Evolutionary conservation across 2,888 invertebrate species (phyloP).

Genomic region (Synergus gifuensis): DNA sequence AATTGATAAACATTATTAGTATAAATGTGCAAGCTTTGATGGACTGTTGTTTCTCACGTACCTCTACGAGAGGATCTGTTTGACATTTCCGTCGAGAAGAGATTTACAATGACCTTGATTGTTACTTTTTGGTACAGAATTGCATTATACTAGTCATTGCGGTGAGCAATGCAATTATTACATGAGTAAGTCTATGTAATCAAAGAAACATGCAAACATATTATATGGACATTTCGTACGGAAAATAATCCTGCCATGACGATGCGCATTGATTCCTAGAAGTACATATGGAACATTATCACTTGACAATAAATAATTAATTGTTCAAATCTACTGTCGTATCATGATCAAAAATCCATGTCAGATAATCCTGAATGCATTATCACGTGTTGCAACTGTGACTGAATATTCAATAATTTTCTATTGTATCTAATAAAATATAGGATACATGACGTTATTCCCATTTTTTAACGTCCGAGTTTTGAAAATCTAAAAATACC

Average conservation of each 20-base stretch:
- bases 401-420: too few relatives aligned
- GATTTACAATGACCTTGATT: conserved; percentile 19
- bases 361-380: not conserved
- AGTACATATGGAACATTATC: not conserved
- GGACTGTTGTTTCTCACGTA: not conserved
- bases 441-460: too few relatives aligned
- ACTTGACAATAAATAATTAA: not conserved
- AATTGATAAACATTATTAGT: not conserved
- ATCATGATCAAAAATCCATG: not conserved
- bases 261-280: not conserved
- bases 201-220: conserved; percentile 30
- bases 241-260: not conserved
- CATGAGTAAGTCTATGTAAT: conserved; percentile 38
- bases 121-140: conserved; percentile 30
- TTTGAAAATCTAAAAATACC: too few relatives aligned
- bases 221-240: conserved; percentile 17
- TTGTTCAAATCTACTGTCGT: not conserved
- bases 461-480: too few relatives aligned
- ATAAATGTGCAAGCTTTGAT: not conserved
- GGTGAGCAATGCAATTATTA: conserved; percentile 26
- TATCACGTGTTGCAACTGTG: too few relatives aligned
- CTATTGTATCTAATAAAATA: too few relatives aligned
- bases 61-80: not conserved
- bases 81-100: not conserved
- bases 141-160: conserved; percentile 26